phyloP scores from a whole-genome alignment of 2,888 invertebrate genomes.

The Sipunculus nudus region DNA sequence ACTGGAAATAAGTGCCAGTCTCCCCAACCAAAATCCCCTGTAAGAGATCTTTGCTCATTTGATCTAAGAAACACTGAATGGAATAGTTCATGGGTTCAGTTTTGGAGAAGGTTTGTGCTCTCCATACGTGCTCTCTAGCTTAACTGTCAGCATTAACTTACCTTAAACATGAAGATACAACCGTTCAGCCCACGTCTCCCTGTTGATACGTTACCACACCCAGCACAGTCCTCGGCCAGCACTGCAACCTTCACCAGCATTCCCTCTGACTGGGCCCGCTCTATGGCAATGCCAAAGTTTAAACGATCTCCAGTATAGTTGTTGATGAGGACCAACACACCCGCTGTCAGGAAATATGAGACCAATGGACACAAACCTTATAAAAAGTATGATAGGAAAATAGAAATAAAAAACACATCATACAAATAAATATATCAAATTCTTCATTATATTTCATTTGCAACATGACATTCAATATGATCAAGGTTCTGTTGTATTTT shows the following conservation, averaged over 20 bases:
- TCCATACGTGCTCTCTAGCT: too few species aligned
- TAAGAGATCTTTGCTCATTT: too few species aligned
- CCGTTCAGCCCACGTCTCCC: constrained; percentile 75
- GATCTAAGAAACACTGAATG: too few species aligned
- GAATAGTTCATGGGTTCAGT: too few species aligned
- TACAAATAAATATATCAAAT: not conserved
- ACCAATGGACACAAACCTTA: too few species aligned
- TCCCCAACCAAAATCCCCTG: too few species aligned
- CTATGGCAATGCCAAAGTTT: constrained; percentile 62
- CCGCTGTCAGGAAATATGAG: constrained; percentile 52
- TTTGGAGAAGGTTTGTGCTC: too few species aligned
- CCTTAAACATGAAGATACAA: constrained; percentile 70
- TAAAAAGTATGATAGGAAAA: not conserved
- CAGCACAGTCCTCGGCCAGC: constrained; percentile 75
- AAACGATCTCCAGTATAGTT: constrained; percentile 65
- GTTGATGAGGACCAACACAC: constrained; percentile 60
- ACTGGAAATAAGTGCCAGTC: too few species aligned
- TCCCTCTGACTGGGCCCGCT: constrained; percentile 63
- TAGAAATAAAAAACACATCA: constrained; percentile 1
- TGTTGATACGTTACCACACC: constrained; percentile 67
- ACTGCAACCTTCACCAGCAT: constrained; percentile 72
- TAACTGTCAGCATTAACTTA: constrained; percentile 32
- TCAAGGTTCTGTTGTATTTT: too few species aligned
- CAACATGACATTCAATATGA: not conserved
- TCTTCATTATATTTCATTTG: not conserved